Evolutionary conservation across 2,797 vertebrate genomes (phyloP).

Genomic region (Todus mexicanus): DNA sequence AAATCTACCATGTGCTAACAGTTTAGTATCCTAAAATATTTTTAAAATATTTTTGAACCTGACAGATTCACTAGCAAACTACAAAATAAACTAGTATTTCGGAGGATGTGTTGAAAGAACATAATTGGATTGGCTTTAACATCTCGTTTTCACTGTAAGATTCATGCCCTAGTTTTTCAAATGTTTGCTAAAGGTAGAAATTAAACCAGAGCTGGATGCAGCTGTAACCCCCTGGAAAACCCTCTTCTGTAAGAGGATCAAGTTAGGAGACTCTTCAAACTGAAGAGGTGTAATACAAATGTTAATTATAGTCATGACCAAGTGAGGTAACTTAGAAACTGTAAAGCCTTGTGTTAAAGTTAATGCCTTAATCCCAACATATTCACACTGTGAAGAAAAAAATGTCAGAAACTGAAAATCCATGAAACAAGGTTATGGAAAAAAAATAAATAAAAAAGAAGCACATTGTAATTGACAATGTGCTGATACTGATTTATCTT

Average conservation of each 20-base stretch:
- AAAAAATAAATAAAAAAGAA: neutral
- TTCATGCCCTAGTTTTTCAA: neutral
- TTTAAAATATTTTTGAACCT: neutral
- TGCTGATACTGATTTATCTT: constrained; percentile 18
- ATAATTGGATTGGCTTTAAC: neutral
- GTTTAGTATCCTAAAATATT: neutral
- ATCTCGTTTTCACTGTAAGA: neutral
- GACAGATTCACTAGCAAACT: neutral
- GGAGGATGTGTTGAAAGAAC: neutral
- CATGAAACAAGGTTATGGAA: neutral
- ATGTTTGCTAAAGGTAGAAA: neutral
- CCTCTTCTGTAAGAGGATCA: neutral
- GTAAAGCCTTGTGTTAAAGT: neutral
- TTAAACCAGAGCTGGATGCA: neutral
- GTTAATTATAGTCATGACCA: neutral
- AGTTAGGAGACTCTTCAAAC: constrained; percentile 2
- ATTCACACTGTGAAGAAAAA: neutral
- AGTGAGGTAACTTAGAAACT: neutral
- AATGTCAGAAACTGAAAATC: constrained; percentile 23
- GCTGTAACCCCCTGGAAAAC: neutral
- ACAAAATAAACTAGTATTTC: neutral
- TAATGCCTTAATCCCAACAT: constrained; percentile 17
- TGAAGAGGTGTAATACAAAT: constrained; percentile 5
- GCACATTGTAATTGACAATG: neutral
- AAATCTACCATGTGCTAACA: neutral